Percentiles rank a stretch among this genome's conserved stretches.
phyloP scores from a whole-genome alignment of 2,113 vertebrate genomes.

The Phrynosoma blainvillii region DNA sequence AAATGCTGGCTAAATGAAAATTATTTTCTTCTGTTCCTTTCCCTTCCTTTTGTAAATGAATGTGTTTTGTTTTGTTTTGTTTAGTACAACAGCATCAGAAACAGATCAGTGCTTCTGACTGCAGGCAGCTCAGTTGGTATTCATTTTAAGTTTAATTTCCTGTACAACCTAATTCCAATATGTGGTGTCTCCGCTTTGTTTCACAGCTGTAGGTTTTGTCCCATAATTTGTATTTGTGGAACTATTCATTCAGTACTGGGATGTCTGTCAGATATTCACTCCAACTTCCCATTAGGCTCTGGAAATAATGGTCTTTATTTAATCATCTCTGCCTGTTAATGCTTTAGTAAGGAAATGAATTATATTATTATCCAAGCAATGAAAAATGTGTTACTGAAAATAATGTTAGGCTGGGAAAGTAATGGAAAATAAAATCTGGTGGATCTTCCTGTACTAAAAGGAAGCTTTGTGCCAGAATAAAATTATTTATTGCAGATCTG shows the following conservation, averaged over 20 bases:
- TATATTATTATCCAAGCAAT: neutral
- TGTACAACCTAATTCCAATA: neutral
- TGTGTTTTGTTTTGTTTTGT: neutral
- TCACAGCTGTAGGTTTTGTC: neutral
- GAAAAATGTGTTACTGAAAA: neutral
- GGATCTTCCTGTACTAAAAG: neutral
- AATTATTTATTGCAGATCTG: neutral
- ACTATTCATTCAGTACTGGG: neutral
- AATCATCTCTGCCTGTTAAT: constrained; percentile 23
- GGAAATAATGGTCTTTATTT: constrained; percentile 17
- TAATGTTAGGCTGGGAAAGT: neutral
- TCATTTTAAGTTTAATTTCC: constrained; percentile 6
- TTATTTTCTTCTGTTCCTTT: neutral
- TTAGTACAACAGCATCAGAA: neutral
- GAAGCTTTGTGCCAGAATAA: neutral
- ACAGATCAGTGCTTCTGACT: neutral
- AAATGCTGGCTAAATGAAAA: neutral
- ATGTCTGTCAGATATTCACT: constrained; percentile 24
- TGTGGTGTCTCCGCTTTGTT: neutral
- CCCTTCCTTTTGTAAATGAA: no score
- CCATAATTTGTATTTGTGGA: constrained; percentile 1
- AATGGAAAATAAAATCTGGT: neutral
- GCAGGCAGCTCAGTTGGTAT: neutral
- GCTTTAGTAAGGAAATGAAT: constrained; percentile 10
- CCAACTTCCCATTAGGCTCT: constrained; percentile 5